These are phyloP conservation scores for Neodiprion pinetum DNA, from an alignment of 1,140 invertebrate species.

Conservation along the genomic window DNA sequence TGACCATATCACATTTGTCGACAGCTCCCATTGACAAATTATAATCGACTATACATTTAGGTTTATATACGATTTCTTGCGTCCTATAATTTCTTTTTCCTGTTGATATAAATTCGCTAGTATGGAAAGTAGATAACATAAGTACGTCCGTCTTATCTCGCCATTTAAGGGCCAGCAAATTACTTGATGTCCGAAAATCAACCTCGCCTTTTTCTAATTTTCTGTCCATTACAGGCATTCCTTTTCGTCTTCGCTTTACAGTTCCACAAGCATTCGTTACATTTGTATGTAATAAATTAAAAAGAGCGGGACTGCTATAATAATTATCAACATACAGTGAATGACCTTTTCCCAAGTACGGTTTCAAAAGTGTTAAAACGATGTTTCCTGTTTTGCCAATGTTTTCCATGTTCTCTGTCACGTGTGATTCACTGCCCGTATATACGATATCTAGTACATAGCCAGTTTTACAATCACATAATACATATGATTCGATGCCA, in stretches of 20 bases:
- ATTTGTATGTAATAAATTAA: conserved; percentile 35
- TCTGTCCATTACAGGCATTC: conserved; percentile 41
- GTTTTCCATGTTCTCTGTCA: conserved; percentile 22
- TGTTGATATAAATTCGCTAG: conserved; percentile 15
- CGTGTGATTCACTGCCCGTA: conserved; percentile 29
- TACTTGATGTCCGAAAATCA: conserved; percentile 28
- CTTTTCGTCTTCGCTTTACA: conserved; percentile 40
- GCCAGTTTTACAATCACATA: conserved; percentile 40
- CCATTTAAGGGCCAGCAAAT: conserved; percentile 29
- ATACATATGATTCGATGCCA: conserved; percentile 43
- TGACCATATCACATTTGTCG: conserved; percentile 46
- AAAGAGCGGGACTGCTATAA: conserved; percentile 49
- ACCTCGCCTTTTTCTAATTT: conserved; percentile 38
- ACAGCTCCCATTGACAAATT: conserved; percentile 50
- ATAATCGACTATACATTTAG: conserved; percentile 49
- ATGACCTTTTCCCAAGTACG: conserved; percentile 43
- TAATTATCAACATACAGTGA: conserved; percentile 51
- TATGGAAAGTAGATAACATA: conserved; percentile 24
- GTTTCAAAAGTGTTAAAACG: conserved; percentile 41
- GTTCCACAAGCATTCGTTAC: conserved; percentile 46
- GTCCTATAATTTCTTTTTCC: too few relatives aligned
- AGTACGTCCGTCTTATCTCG: conserved; percentile 5
- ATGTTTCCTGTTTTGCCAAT: conserved; percentile 43
- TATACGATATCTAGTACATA: conserved; percentile 44
- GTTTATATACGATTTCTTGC: conserved; percentile 34